A percentile compares a stretch with the other conserved stretches of the same genome.
phyloP scores from a whole-genome alignment of 2,888 invertebrate genomes.

The Eubasilissa splendida region DNA sequence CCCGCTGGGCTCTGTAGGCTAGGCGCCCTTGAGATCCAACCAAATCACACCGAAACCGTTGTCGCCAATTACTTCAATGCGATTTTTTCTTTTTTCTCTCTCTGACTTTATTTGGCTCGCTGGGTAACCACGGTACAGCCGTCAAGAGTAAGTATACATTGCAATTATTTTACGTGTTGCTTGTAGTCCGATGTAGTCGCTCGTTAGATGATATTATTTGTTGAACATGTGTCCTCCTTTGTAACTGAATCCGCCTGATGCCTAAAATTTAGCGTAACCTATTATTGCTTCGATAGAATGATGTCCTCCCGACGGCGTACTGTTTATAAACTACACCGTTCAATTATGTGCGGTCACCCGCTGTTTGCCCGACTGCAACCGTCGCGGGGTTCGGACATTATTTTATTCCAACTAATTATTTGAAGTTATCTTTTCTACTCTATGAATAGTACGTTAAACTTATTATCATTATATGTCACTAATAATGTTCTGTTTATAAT shows the following conservation, averaged over 20 bases:
- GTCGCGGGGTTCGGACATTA: constrained; percentile 11
- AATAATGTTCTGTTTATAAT: constrained; percentile 53
- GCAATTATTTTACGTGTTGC: constrained; percentile 73
- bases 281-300: constrained; percentile 13
- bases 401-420: constrained; percentile 12
- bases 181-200: constrained; percentile 59
- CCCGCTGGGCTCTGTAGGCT: constrained; percentile 46
- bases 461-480: constrained; percentile 37
- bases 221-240: constrained; percentile 40
- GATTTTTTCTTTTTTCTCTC: constrained; percentile 74
- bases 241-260: constrained; percentile 49
- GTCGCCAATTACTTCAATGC: constrained; percentile 70
- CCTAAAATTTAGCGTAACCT: constrained; percentile 29
- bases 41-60: constrained; percentile 48
- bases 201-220: constrained; percentile 41
- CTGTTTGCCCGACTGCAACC: not conserved
- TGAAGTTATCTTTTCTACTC: constrained; percentile 35
- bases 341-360: not conserved
- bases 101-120: constrained; percentile 81
- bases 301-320: constrained; percentile 2
- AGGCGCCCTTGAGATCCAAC: constrained; percentile 42
- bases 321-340: not conserved
- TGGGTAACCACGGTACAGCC: constrained; percentile 77
- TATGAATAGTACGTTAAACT: constrained; percentile 39
- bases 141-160: constrained; percentile 80